phyloP scores from a whole-genome alignment of 2,888 invertebrate genomes.

The Dioctria linearis region DNA sequence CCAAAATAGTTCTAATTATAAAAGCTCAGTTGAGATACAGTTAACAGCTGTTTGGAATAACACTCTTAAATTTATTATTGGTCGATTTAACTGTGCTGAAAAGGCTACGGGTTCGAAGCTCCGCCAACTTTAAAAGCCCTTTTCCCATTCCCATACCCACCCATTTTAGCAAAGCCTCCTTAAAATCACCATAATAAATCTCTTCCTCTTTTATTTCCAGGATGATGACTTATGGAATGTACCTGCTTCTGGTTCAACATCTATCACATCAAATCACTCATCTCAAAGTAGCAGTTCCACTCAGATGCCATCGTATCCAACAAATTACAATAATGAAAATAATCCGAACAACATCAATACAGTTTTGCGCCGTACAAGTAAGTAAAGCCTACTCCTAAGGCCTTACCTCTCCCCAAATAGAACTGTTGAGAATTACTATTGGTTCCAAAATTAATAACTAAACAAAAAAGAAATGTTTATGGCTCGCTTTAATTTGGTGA shows the following conservation, averaged over 20 bases:
- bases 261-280: constrained; percentile 60
- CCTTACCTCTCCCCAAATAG: background rate
- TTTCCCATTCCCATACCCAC: no score
- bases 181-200: background rate
- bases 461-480: background rate
- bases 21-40: no score
- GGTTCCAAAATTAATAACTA: constrained; percentile 1
- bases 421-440: background rate
- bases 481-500: constrained; percentile 42
- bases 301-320: constrained; percentile 70
- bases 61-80: no score
- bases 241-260: constrained; percentile 61
- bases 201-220: constrained; percentile 42
- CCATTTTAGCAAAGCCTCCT: no score
- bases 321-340: constrained; percentile 64
- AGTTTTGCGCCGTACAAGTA: constrained; percentile 70
- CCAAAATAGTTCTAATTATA: no score
- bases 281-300: constrained; percentile 64
- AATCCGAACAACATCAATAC: constrained; percentile 63
- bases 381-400: constrained; percentile 61
- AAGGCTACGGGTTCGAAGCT: no score
- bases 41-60: no score
- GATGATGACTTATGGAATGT: constrained; percentile 65
- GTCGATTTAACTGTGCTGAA: no score
- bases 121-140: no score